These are phyloP conservation scores for Rhinoraja longicauda DNA, from an alignment of 2,797 vertebrate species.

Conservation along the genomic window DNA sequence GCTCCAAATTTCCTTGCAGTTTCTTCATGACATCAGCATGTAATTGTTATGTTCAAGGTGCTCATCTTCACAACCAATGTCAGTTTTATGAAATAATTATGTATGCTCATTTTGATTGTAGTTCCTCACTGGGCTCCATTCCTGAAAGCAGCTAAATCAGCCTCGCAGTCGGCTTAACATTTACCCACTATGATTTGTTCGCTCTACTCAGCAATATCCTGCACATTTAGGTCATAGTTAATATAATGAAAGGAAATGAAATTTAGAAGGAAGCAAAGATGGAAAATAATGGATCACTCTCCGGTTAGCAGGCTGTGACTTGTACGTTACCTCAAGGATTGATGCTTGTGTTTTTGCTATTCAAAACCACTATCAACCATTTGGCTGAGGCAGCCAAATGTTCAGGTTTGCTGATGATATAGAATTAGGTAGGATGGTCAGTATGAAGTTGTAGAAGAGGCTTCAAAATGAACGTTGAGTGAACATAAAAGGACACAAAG, in stretches of 20 bases:
- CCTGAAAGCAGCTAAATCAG: background rate
- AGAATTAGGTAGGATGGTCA: too few species aligned
- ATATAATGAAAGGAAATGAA: background rate
- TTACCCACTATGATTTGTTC: background rate
- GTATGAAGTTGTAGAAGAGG: too few species aligned
- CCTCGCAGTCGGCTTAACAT: too few species aligned
- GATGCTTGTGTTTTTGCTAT: too few species aligned
- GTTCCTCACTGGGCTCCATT: background rate
- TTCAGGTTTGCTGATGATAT: too few species aligned
- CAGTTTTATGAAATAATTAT: background rate
- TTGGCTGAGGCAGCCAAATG: too few species aligned
- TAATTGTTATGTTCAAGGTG: background rate
- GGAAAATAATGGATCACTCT: too few species aligned
- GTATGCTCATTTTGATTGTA: background rate
- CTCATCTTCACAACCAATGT: background rate
- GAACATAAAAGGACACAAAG: too few species aligned
- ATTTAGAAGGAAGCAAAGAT: background rate
- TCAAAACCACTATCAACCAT: too few species aligned
- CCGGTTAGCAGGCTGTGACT: too few species aligned
- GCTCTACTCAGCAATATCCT: background rate
- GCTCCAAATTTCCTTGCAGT: background rate
- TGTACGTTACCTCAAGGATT: too few species aligned
- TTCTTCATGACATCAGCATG: background rate
- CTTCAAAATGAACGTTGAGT: too few species aligned
- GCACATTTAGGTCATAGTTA: background rate